Evolutionary conservation across 2,888 invertebrate species (phyloP).

Genomic region (Helicoverpa assulta): DNA sequence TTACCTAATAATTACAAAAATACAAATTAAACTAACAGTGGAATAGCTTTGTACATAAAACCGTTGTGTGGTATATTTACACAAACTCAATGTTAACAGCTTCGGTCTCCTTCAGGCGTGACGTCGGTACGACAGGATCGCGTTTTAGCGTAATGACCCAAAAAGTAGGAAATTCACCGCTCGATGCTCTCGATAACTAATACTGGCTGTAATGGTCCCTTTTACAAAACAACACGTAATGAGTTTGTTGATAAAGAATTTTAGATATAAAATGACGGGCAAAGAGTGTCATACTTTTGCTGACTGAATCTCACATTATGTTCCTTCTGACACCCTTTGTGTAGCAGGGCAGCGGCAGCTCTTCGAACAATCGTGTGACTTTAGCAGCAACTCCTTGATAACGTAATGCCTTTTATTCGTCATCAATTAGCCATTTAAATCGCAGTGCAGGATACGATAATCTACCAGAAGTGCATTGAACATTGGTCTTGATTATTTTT

Average conservation of each 20-base stretch:
- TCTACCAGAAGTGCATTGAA: no score
- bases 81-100: constrained; percentile 55
- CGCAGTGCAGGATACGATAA: no score
- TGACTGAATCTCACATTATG: no score
- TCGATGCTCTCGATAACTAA: constrained; percentile 30
- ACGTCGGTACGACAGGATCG: constrained; percentile 52
- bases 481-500: no score
- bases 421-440: no score
- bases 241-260: background rate
- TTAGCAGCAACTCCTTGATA: no score
- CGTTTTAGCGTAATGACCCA: constrained; percentile 58
- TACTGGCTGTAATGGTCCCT: constrained; percentile 31
- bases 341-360: no score
- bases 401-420: no score
- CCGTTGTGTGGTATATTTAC: constrained; percentile 38
- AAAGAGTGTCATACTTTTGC: background rate
- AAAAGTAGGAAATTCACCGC: constrained; percentile 55
- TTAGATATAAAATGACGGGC: no score
- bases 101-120: constrained; percentile 52
- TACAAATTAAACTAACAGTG: background rate
- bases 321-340: no score
- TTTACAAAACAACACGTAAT: constrained; percentile 7
- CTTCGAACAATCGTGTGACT: no score
- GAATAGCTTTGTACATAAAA: constrained; percentile 8
- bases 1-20: background rate